Evolutionary conservation across 2,888 invertebrate genomes (phyloP).

Genomic region (Drosophila niveifrons): DNA sequence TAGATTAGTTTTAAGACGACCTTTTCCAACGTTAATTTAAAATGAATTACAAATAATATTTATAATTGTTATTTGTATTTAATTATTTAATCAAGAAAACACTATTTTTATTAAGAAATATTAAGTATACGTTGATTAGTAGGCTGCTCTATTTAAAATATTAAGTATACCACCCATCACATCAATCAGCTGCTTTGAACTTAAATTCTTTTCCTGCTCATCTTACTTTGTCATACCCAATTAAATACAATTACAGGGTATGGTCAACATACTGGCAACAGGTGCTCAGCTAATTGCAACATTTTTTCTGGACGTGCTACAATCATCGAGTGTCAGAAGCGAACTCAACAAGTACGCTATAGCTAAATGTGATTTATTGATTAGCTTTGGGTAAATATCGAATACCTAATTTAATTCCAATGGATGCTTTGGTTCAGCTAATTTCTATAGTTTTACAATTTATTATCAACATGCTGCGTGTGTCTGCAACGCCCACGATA

Average conservation of each 20-base stretch:
- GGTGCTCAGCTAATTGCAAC: neutral
- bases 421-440: constrained; percentile 4
- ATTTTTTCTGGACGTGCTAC: neutral
- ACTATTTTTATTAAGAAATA: neutral
- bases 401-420: neutral
- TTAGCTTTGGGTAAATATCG: constrained; percentile 12
- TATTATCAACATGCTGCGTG: constrained; percentile 55
- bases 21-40: too few species aligned
- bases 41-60: too few species aligned
- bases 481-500: constrained; percentile 61
- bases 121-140: neutral
- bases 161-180: neutral
- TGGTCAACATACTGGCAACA: neutral
- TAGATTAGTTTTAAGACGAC: too few species aligned
- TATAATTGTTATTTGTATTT: neutral
- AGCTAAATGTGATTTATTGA: constrained; percentile 28
- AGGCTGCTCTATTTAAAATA: neutral
- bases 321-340: neutral
- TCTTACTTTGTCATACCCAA: neutral
- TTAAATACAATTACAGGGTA: constrained; percentile 6
- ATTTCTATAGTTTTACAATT: constrained; percentile 35
- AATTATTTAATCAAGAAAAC: neutral
- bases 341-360: neutral
- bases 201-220: too few species aligned
- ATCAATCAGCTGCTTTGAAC: too few species aligned